Evolutionary conservation across 2,888 invertebrate genomes (phyloP).

Genomic region (Trichacis sp.): DNA sequence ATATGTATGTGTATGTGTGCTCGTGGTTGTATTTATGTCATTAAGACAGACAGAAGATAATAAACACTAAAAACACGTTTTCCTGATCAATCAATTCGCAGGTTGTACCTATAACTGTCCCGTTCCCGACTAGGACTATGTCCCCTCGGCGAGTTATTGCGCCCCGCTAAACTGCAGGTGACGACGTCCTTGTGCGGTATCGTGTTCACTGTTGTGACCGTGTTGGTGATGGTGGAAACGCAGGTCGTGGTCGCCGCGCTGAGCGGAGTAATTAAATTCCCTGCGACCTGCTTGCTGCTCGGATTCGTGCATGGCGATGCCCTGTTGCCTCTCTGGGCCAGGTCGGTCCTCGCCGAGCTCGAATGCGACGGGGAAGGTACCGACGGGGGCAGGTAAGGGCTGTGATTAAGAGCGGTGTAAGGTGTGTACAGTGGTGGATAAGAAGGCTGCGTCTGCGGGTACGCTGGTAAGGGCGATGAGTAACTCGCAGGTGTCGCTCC

Average conservation of each 20-base stretch:
- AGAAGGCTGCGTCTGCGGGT: constrained; percentile 69
- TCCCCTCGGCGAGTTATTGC: constrained; percentile 81
- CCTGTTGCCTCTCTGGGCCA: constrained; percentile 69
- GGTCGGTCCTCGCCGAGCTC: constrained; percentile 75
- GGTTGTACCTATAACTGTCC: constrained; percentile 85
- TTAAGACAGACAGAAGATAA: too few relatives aligned
- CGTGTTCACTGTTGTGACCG: constrained; percentile 68
- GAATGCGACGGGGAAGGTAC: constrained; percentile 72
- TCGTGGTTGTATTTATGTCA: too few relatives aligned
- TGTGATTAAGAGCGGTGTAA: constrained; percentile 80
- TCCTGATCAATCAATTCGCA: too few relatives aligned
- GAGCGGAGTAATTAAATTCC: constrained; percentile 61
- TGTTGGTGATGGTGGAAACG: constrained; percentile 67
- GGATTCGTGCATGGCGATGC: constrained; percentile 65
- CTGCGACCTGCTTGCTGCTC: constrained; percentile 60
- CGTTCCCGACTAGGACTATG: constrained; percentile 85
- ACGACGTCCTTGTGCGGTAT: constrained; percentile 70
- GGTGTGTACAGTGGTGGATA: constrained; percentile 83
- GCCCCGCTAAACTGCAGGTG: constrained; percentile 67
- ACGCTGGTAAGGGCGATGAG: constrained; percentile 66
- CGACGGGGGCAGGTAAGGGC: constrained; percentile 77
- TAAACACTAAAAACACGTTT: too few relatives aligned
- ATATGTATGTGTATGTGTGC: too few relatives aligned
- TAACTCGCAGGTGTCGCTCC: constrained; percentile 65
- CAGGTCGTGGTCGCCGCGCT: constrained; percentile 66